Evolutionary conservation across 2,888 invertebrate genomes (phyloP).

Genomic region (Toxonevra muliebris): DNA sequence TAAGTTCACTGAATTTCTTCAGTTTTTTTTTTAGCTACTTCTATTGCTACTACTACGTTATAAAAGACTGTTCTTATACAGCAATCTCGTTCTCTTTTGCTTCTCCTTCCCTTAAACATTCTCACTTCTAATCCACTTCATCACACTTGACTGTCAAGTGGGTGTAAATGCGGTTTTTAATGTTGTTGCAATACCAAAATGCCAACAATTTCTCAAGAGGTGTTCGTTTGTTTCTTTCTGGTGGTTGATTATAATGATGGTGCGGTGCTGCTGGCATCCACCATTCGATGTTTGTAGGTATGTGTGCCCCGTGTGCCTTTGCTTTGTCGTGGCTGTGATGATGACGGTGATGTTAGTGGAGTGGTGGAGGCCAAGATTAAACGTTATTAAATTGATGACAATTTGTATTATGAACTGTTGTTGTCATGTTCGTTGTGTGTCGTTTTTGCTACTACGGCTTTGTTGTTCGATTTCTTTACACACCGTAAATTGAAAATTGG

Average conservation of each 20-base stretch:
- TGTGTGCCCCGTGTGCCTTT: conserved; percentile 3
- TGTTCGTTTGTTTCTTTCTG: conserved; percentile 11
- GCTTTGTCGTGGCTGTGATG: neutral
- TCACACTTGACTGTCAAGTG: conserved; percentile 21
- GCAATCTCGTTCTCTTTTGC: conserved; percentile 7
- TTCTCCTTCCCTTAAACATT: conserved; percentile 2
- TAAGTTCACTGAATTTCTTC: conserved; percentile 5
- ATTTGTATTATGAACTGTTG: conserved; percentile 45
- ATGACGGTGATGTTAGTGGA: conserved; percentile 26
- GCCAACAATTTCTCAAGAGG: conserved; percentile 21
- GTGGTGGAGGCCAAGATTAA: conserved; percentile 45
- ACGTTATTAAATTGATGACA: conserved; percentile 55
- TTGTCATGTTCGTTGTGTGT: conserved; percentile 7
- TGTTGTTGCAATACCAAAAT: conserved; percentile 5
- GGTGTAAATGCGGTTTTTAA: conserved; percentile 29
- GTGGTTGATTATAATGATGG: conserved; percentile 9
- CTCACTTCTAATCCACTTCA: neutral
- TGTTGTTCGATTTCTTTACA: conserved; percentile 29
- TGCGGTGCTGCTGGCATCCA: neutral
- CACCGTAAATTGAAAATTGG: conserved; percentile 24
- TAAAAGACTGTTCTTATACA: too few relatives aligned
- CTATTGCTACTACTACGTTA: neutral
- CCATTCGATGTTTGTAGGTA: neutral
- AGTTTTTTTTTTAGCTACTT: neutral
- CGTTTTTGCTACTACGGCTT: conserved; percentile 20